These are phyloP conservation scores for Hypothenemus hampei DNA, from an alignment of 1,140 invertebrate genomes.

Conservation along the genomic window DNA sequence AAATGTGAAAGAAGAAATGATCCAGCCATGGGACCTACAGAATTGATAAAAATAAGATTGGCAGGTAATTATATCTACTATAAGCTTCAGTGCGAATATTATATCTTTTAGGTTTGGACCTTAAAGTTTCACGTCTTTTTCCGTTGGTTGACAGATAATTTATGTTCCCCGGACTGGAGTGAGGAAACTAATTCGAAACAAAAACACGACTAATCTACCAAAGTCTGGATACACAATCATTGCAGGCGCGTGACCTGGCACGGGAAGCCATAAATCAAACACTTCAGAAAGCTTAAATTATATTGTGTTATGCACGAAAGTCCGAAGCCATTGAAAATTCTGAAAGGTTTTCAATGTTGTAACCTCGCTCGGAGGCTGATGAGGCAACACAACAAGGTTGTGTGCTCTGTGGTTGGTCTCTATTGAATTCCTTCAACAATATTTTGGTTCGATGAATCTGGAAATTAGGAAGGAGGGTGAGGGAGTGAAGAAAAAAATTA, in stretches of 20 bases:
- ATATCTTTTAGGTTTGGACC: too few species aligned
- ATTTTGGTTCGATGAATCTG: too few species aligned
- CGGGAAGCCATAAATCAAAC: slow-evolving; percentile 7
- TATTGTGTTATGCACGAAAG: slow-evolving; percentile 7
- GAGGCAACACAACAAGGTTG: too few species aligned
- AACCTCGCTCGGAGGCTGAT: too few species aligned
- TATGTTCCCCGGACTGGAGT: not conserved
- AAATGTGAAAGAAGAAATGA: too few species aligned
- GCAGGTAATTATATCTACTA: too few species aligned
- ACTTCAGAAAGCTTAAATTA: slow-evolving; percentile 2
- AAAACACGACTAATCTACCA: slow-evolving; percentile 2
- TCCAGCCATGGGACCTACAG: too few species aligned
- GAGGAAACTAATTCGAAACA: not conserved
- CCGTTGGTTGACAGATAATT: too few species aligned
- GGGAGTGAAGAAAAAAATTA: not conserved
- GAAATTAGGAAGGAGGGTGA: not conserved
- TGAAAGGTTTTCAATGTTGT: slow-evolving; percentile 2
- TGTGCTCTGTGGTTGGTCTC: not conserved
- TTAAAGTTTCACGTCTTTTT: too few species aligned
- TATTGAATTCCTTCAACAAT: not conserved
- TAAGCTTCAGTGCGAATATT: too few species aligned
- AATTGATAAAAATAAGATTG: too few species aligned
- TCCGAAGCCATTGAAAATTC: slow-evolving; percentile 8
- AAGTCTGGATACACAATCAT: slow-evolving; percentile 11
- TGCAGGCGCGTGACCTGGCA: not conserved